Percentiles rank a stretch among this genome's conserved stretches.
These are phyloP conservation scores for Melanogrammus aeglefinus DNA, from an alignment of 2,797 vertebrate species.

Conservation along the genomic window DNA sequence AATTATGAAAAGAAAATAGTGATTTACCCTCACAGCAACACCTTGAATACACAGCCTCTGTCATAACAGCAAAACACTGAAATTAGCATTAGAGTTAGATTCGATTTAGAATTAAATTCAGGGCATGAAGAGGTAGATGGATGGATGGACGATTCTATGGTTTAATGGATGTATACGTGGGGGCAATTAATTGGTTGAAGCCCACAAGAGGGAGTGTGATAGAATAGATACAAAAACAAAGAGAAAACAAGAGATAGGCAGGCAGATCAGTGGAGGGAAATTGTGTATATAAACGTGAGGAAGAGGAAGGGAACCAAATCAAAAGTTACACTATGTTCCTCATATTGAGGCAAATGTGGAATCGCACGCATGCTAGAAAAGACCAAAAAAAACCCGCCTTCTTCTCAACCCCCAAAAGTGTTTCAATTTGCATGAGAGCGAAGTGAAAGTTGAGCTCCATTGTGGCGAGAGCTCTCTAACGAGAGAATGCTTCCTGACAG, in stretches of 20 bases:
- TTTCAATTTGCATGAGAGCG: slow-evolving; percentile 28
- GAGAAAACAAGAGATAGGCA: background rate
- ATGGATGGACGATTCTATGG: slow-evolving; percentile 4
- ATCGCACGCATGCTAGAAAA: background rate
- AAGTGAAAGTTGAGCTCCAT: slow-evolving; percentile 48
- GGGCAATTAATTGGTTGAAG: background rate
- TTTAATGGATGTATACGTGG: slow-evolving; percentile 14
- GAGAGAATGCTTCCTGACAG: background rate
- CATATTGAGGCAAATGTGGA: background rate
- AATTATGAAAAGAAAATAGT: too few relatives aligned
- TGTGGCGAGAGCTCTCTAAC: slow-evolving; percentile 43
- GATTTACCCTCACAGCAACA: background rate
- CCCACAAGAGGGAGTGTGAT: background rate
- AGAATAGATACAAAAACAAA: background rate
- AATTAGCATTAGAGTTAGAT: background rate
- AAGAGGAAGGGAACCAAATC: background rate
- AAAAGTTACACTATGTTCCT: background rate
- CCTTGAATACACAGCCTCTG: background rate
- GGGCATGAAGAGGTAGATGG: slow-evolving; percentile 6
- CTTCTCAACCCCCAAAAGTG: slow-evolving; percentile 7
- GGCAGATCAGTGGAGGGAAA: background rate
- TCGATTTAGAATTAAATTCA: background rate
- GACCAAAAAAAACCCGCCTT: background rate
- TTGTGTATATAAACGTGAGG: background rate
- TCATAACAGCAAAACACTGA: background rate